Conservation (phyloP, 2,797 vertebrate species). For the Eptatretus atami region DNA sequence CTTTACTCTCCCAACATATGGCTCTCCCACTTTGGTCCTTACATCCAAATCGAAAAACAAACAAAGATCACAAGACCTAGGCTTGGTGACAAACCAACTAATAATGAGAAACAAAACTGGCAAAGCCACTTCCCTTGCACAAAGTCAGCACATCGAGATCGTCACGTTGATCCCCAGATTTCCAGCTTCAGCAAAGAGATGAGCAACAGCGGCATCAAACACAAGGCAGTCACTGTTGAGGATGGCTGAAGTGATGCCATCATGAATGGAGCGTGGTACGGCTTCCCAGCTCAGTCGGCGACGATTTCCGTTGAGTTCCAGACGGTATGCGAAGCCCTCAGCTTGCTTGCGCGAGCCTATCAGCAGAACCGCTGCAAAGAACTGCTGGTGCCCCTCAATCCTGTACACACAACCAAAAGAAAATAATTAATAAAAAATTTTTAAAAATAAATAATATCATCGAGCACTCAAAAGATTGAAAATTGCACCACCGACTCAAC, state of each 20-base stretch:
- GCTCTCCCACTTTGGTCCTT: too few species aligned
- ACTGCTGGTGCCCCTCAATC: conserved; percentile 28
- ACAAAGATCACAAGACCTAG: too few species aligned
- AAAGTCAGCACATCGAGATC: conserved; percentile 29
- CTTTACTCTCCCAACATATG: too few species aligned
- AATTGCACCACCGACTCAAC: too few species aligned
- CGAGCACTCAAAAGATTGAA: too few species aligned
- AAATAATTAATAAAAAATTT: too few species aligned
- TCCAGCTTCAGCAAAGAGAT: conserved; percentile 28
- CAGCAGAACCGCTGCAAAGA: conserved; percentile 30
- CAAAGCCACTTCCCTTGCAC: too few species aligned
- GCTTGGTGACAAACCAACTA: too few species aligned
- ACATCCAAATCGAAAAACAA: too few species aligned
- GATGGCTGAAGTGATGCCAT: conserved; percentile 27
- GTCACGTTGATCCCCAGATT: conserved; percentile 35
- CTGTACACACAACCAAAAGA: too few species aligned
- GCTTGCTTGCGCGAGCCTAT: conserved; percentile 30
- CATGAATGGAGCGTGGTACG: conserved; percentile 29
- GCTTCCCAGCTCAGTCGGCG: conserved; percentile 36
- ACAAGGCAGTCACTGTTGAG: conserved; percentile 35
- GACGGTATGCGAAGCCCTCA: conserved; percentile 28
- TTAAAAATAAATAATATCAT: too few species aligned
- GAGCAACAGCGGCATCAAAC: conserved; percentile 29
- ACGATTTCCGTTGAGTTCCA: conserved; percentile 29
- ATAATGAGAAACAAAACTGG: too few species aligned